phyloP scores from a whole-genome alignment of 2,888 invertebrate species.

The Smittia sp. region DNA sequence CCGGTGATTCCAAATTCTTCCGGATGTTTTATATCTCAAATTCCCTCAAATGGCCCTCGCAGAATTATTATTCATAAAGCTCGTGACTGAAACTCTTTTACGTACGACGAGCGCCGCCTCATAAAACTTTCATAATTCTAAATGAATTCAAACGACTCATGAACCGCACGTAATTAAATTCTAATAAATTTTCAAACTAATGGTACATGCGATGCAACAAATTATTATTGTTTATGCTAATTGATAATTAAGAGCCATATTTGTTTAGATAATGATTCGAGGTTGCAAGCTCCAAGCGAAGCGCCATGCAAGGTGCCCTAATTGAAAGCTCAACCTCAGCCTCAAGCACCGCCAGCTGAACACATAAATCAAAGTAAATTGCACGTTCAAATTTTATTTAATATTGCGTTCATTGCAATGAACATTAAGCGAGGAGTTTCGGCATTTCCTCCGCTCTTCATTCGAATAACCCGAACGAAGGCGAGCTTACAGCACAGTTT shows the following conservation, averaged over 20 bases:
- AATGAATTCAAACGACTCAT: neutral
- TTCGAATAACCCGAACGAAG: too few relatives aligned
- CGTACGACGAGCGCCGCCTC: neutral
- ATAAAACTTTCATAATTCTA: neutral
- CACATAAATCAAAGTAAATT: neutral
- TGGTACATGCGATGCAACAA: neutral
- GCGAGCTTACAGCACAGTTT: neutral
- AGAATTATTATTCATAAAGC: neutral
- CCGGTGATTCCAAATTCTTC: neutral
- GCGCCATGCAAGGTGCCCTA: too few relatives aligned
- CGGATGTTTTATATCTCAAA: neutral
- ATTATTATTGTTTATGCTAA: constrained; percentile 29
- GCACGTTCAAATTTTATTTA: neutral
- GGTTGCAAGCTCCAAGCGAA: too few relatives aligned
- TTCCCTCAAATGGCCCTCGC: neutral
- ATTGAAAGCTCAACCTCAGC: too few relatives aligned
- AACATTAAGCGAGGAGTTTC: neutral
- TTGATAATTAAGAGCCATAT: constrained; percentile 9
- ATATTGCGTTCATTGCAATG: neutral
- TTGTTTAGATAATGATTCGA: too few relatives aligned
- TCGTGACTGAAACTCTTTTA: neutral
- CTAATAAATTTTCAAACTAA: neutral
- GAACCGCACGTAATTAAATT: constrained; percentile 2
- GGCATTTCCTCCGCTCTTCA: neutral
- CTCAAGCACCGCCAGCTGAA: too few relatives aligned